Conservation (phyloP, 2,888 invertebrate genomes). For the Heliconius ethilla region DNA sequence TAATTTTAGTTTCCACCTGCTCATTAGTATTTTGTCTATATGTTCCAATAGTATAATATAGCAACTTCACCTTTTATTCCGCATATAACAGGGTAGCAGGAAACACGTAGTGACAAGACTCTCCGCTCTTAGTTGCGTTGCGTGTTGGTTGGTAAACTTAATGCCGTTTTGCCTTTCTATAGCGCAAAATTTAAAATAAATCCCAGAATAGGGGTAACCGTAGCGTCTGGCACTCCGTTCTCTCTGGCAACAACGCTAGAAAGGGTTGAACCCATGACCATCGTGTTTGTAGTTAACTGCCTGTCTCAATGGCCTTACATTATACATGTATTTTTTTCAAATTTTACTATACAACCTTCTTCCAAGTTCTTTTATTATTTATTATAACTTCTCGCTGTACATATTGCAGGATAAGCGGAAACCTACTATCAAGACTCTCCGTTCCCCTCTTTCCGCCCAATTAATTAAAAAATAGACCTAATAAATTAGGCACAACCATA, state of each 20-base stretch:
- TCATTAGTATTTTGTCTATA: neutral
- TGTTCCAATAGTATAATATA: neutral
- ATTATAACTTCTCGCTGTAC: no score
- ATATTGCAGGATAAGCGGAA: neutral
- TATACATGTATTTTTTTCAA: no score
- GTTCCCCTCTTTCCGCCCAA: neutral
- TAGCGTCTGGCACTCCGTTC: no score
- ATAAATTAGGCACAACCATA: neutral
- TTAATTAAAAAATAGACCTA: no score
- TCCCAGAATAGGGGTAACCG: neutral
- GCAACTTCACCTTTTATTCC: neutral
- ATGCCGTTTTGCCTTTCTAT: neutral
- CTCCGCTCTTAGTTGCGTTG: no score
- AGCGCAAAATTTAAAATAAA: neutral
- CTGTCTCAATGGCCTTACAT: no score
- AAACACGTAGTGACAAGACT: neutral
- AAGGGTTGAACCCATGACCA: no score
- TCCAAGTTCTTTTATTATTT: neutral
- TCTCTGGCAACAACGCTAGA: no score
- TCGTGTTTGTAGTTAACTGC: no score
- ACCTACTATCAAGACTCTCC: neutral
- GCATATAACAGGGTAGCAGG: neutral
- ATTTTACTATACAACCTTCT: neutral
- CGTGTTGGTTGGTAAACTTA: neutral
- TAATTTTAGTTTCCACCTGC: conserved; percentile 12